A percentile compares a stretch with the other conserved stretches of the same genome.
Conservation (phyloP, 2,888 invertebrate genomes). For the Zootermopsis nevadensis region DNA sequence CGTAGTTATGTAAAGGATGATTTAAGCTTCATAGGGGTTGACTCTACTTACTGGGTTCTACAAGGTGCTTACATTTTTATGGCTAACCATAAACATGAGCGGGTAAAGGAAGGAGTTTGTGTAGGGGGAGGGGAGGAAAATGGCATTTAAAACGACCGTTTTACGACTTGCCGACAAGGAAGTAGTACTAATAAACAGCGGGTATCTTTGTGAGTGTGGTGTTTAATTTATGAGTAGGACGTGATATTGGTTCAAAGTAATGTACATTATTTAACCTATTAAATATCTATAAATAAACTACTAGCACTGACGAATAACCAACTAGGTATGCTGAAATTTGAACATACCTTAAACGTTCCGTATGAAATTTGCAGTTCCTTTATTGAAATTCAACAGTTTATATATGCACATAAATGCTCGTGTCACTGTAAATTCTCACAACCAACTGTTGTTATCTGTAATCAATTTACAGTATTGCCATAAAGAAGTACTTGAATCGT, state of each 20-base stretch:
- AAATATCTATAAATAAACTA: conserved; percentile 41
- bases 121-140: conserved; percentile 40
- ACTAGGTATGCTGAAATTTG: neutral
- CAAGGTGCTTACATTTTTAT: conserved; percentile 59
- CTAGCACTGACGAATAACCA: conserved; percentile 21
- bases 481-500: too few relatives aligned
- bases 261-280: conserved; percentile 37
- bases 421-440: too few relatives aligned
- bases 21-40: conserved; percentile 47
- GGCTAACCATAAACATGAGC: conserved; percentile 48
- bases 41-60: conserved; percentile 60
- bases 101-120: conserved; percentile 3
- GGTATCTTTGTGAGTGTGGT: conserved; percentile 30
- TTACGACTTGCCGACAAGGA: conserved; percentile 38
- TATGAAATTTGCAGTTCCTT: too few relatives aligned
- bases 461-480: too few relatives aligned
- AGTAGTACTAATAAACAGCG: conserved; percentile 46
- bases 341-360: neutral
- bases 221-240: conserved; percentile 42
- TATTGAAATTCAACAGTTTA: too few relatives aligned
- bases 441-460: too few relatives aligned
- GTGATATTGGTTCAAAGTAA: conserved; percentile 44
- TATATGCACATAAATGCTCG: too few relatives aligned
- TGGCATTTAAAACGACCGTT: conserved; percentile 51
- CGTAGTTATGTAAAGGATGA: conserved; percentile 46